A percentile compares a stretch with the other conserved stretches of the same genome.
Conservation (phyloP, 1,140 invertebrate genomes). For the Pinna nobilis region DNA sequence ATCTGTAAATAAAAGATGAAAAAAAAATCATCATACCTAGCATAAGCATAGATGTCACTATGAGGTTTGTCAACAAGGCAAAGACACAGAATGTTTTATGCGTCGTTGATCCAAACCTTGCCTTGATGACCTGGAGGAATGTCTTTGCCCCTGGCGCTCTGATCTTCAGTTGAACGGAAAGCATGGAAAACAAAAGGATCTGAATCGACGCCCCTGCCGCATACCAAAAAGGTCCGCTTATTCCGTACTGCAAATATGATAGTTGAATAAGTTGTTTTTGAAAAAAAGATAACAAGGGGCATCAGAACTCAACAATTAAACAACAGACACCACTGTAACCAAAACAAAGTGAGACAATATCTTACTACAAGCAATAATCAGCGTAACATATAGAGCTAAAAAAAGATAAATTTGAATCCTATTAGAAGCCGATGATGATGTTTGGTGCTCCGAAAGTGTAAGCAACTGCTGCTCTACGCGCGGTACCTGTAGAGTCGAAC, state of each 20-base stretch:
- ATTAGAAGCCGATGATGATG: too few relatives aligned
- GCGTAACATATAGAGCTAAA: too few relatives aligned
- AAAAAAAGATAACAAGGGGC: too few relatives aligned
- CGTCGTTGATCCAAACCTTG: constrained; percentile 71
- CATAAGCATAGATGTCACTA: constrained; percentile 74
- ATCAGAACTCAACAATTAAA: too few relatives aligned
- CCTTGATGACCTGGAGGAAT: constrained; percentile 72
- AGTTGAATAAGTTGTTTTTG: too few relatives aligned
- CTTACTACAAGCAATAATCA: too few relatives aligned
- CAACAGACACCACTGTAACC: too few relatives aligned
- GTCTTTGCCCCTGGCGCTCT: constrained; percentile 74
- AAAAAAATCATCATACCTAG: constrained; percentile 60
- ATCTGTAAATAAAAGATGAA: not conserved
- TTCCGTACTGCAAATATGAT: constrained; percentile 68
- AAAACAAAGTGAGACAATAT: too few relatives aligned
- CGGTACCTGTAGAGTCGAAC: too few relatives aligned
- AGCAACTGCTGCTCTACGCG: too few relatives aligned
- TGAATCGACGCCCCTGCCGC: constrained; percentile 74
- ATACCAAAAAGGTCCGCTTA: constrained; percentile 75
- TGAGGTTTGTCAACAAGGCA: constrained; percentile 72
- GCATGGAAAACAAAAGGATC: constrained; percentile 73
- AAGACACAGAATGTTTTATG: constrained; percentile 73
- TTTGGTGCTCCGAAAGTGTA: too few relatives aligned
- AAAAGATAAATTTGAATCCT: too few relatives aligned
- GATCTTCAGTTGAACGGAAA: constrained; percentile 71